These are phyloP conservation scores for Drosophila ezoana DNA, from an alignment of 2,888 invertebrate genomes.

Conservation along the genomic window DNA sequence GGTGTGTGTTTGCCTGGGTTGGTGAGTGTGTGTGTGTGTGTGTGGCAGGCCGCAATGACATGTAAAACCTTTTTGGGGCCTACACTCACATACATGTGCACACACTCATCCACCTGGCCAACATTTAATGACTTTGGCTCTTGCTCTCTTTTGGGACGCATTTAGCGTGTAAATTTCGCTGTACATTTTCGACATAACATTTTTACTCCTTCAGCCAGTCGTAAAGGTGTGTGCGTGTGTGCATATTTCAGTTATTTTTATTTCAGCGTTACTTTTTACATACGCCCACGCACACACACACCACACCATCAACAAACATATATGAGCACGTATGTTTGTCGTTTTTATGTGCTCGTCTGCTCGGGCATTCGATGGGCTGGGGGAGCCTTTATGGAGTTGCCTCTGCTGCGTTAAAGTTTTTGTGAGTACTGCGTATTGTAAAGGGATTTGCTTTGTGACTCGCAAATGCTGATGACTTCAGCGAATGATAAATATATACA, in stretches of 20 bases:
- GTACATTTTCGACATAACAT: conserved; percentile 39
- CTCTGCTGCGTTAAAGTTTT: conserved; percentile 39
- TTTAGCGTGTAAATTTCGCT: conserved; percentile 75
- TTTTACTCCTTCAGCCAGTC: conserved; percentile 74
- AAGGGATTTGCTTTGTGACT: conserved; percentile 67
- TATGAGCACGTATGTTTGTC: conserved; percentile 60
- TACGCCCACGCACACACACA: conserved; percentile 14
- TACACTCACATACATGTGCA: conserved; percentile 33
- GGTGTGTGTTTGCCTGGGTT: no score
- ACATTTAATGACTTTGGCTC: conserved; percentile 76
- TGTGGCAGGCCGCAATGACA: conserved; percentile 66
- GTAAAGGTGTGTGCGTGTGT: conserved; percentile 63
- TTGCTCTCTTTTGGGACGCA: conserved; percentile 76
- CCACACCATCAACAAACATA: no score
- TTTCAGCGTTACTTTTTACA: conserved; percentile 70
- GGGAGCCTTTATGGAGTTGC: conserved; percentile 30
- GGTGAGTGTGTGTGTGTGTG: conserved; percentile 35
- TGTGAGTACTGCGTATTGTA: conserved; percentile 52
- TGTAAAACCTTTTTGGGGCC: conserved; percentile 77
- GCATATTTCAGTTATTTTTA: conserved; percentile 77
- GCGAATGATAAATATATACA: conserved; percentile 64
- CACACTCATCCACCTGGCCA: conserved; percentile 59
- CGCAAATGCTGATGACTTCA: conserved; percentile 55
- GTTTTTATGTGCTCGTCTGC: conserved; percentile 53
- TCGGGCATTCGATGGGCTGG: conserved; percentile 14